Percentiles rank a stretch among this genome's conserved stretches.
Conservation (phyloP, 2,797 vertebrate genomes). For the Myotis myotis region DNA sequence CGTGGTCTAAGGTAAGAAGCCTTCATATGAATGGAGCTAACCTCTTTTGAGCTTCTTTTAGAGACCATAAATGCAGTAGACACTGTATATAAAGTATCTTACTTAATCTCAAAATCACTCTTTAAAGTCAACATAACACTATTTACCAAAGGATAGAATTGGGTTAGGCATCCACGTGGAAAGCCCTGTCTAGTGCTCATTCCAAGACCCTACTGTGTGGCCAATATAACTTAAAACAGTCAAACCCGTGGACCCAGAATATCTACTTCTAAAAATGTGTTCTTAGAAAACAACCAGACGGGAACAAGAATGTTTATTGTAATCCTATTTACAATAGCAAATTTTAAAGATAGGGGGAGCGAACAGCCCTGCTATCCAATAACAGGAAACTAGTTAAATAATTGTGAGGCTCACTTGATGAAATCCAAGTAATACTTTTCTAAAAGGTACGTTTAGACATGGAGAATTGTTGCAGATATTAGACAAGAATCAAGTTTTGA, state of each 20-base stretch:
- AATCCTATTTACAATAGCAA: constrained; percentile 10
- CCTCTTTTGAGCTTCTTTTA: neutral
- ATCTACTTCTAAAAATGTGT: neutral
- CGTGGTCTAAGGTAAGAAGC: neutral
- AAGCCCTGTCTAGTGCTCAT: neutral
- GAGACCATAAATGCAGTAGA: neutral
- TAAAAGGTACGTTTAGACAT: neutral
- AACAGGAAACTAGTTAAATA: neutral
- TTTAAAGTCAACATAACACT: constrained; percentile 12
- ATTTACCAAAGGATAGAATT: neutral
- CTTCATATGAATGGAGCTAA: neutral
- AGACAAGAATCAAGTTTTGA: neutral
- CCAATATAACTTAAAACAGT: neutral
- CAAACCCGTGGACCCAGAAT: neutral
- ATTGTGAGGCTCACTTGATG: neutral
- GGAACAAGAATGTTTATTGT: neutral
- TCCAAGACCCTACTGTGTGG: neutral
- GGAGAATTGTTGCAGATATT: neutral
- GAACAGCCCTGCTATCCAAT: neutral
- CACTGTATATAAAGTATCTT: neutral
- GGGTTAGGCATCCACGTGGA: neutral
- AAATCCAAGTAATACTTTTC: neutral
- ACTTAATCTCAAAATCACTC: neutral
- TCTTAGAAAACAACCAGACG: neutral
- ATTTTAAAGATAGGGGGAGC: neutral